Base-by-base conservation (phyloP, 1,140 invertebrate genomes). In the Bombus breviceps region DNA sequence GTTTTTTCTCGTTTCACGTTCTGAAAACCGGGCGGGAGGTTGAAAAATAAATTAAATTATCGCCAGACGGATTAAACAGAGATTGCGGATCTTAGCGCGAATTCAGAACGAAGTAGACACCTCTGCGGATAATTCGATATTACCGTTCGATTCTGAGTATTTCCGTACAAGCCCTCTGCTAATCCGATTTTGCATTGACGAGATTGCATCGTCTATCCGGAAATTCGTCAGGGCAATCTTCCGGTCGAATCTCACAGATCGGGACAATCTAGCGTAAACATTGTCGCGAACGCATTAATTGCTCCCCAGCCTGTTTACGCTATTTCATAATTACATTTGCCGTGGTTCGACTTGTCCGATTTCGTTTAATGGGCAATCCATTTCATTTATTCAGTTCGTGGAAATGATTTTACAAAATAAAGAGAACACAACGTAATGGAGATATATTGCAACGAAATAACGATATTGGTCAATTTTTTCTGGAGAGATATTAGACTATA, bases 81-180 rank as follows among this genome's bases (percentile, higher is more conserved):
- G 39, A 73, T 80, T 25, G 34, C 32, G 53, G 41, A 37, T 22
- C 57, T 80, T 53, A 53, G 34, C 76, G 32, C 43, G 78, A 66
- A 73, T 73, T 85, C 68, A 69, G n/a, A 9, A 13, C 32, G 41
- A 39, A 59, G 34, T 37, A 22, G 83, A 80, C 75, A 74, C 59
- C 78, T 81, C 84, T 25, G 6, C 57, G 57, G 59, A 85, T 85
- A 85, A 85, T 74, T 85, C 71, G 84, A 85, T 81, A 85, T 85
- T 85, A 81, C 79, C 84, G 71, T 85, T 85, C 84, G 78, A 85
- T 85, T 85, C 84, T 66, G 8, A 75, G 79, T 85, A 85, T 81
- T 68, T 86, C 85, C 85, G 85, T 76, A 74, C 37, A 68, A 41
- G 81, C 12, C 39, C 22, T 8, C 41, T 34, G 73, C 41, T 83